Percentiles rank a stretch among this genome's conserved stretches.
phyloP scores from a whole-genome alignment of 2,888 invertebrate genomes.

The Pterobdella sp. region DNA sequence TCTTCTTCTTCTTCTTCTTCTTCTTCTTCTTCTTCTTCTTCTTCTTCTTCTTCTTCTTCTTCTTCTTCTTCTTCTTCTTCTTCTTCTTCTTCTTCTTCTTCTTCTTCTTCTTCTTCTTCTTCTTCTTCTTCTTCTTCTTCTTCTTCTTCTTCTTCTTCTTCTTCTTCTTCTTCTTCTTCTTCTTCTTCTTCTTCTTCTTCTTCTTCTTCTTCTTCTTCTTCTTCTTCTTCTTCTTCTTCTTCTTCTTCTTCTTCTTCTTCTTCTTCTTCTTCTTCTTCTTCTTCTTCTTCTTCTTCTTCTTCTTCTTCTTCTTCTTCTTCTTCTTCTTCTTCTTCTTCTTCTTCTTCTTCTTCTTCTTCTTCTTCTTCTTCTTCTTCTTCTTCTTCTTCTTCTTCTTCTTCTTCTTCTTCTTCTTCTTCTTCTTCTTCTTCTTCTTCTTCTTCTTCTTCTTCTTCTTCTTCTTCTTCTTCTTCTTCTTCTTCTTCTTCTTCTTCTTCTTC shows the following conservation, averaged over 20 bases:
- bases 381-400: background rate
- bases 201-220: background rate
- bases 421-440: background rate
- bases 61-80: too few relatives aligned
- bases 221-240: background rate
- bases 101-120: too few relatives aligned
- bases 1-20: too few relatives aligned
- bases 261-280: background rate
- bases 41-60: too few relatives aligned
- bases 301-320: background rate
- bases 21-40: too few relatives aligned
- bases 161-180: background rate
- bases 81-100: too few relatives aligned
- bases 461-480: background rate
- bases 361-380: background rate
- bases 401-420: background rate
- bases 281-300: background rate
- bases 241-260: background rate
- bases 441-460: background rate
- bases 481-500: conserved; percentile 1
- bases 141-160: background rate
- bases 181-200: background rate
- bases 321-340: background rate
- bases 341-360: background rate
- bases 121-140: background rate